Conservation (phyloP, 2,797 vertebrate genomes). For the Eutrigla gurnardus region DNA sequence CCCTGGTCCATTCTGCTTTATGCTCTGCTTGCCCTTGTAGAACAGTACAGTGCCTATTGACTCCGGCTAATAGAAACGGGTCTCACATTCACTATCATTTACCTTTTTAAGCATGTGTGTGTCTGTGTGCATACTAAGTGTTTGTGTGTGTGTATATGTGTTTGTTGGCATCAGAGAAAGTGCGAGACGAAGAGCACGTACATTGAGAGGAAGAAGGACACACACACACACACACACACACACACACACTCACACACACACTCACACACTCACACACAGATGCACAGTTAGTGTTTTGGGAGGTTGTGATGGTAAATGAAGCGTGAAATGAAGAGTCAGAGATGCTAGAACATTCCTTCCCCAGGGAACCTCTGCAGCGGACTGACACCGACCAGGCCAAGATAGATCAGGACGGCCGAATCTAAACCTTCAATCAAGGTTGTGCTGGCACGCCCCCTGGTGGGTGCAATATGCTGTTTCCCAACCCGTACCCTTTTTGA, state of each 20-base stretch:
- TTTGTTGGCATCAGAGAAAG: conserved; percentile 11
- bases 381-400: conserved; percentile 68
- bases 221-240: conserved; percentile 22
- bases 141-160: conserved; percentile 16
- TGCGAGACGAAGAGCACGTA: conserved; percentile 26
- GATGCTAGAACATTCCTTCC: conserved; percentile 76
- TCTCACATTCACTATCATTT: conserved; percentile 49
- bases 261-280: conserved; percentile 45
- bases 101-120: conserved; percentile 44
- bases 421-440: conserved; percentile 44
- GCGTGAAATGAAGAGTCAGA: conserved; percentile 81
- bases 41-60: conserved; percentile 58
- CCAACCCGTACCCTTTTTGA: not conserved
- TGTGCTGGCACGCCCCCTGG: conserved; percentile 40
- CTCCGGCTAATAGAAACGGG: conserved; percentile 38
- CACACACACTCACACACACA: conserved; percentile 24
- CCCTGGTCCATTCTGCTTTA: conserved; percentile 35
- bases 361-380: conserved; percentile 64
- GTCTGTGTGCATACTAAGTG: conserved; percentile 11
- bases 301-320: conserved; percentile 79
- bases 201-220: conserved; percentile 37
- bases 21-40: conserved; percentile 64
- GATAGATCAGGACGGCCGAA: conserved; percentile 65
- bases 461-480: conserved; percentile 22
- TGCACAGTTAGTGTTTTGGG: conserved; percentile 72